Base-by-base conservation (phyloP, 2,113 vertebrate species). In the Lophius piscatorius region DNA sequence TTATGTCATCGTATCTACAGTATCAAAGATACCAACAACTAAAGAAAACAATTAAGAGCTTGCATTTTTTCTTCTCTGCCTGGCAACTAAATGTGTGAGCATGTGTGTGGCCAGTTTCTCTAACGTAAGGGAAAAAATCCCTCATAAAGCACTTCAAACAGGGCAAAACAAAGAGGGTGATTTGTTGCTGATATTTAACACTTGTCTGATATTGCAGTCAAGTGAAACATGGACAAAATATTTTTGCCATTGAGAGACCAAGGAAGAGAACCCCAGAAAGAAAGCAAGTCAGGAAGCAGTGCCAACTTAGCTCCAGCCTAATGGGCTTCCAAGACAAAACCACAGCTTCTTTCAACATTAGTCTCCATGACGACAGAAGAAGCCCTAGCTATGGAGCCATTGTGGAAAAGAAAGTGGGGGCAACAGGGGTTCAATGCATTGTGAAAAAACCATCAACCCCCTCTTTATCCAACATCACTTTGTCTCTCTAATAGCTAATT, bases 281-380 rank as follows among this genome's bases (percentile, higher is more conserved):
- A 68, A 83, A 79, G 70, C 49, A 49, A 81, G 74, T 79, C 62
- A 31, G 33, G 71, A 33, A 76, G 59, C 57, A 66, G 79, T 61
- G 74, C 82, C 77, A 81, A 68, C 56, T 9, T 22, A 74, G 76
- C 66, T 63, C 48, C 50, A 63, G 77, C 60, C 76, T 87, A 85
- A 88, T 85, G 79, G 82, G 66, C 80, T 73, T 78, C 74, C 78
- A 83, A 83, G 81, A 87, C 85, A 89, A 90, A 88, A 86, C 81
- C 88, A 87, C 84, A 88, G 86, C 86, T 88, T 84, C 84, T 84
- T 85, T 77, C 71, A 78, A 83, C 84, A 86, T 88, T 88, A 83
- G 88, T 88, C 78, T 69, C 86, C 84, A 89, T 89, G 81, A 73
- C 71, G 49, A 89, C 88, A 58, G 60, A 81, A 80, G 76, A 85